These are phyloP conservation scores for Mellilla xanthometata DNA, from an alignment of 2,888 invertebrate species.

Conservation along the genomic window DNA sequence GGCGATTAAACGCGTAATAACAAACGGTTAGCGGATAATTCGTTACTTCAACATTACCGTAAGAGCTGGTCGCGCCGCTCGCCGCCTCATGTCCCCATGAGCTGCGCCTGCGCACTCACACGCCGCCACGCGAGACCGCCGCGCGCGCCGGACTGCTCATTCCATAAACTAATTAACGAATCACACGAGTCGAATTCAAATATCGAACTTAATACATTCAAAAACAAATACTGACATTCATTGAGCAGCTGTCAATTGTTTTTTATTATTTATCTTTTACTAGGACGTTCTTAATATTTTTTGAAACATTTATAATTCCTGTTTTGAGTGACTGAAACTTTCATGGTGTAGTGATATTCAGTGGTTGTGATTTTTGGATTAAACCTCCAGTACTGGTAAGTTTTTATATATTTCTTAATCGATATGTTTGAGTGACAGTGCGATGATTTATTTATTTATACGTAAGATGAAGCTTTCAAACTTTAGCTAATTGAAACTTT, in stretches of 20 bases:
- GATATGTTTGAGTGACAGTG: too few relatives aligned
- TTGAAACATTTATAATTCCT: constrained; percentile 5
- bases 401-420: too few relatives aligned
- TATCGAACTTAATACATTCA: neutral
- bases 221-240: neutral
- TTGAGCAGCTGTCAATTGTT: neutral
- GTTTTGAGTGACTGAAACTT: constrained; percentile 12
- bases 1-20: constrained; percentile 4
- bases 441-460: too few relatives aligned
- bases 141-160: constrained; percentile 54
- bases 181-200: constrained; percentile 29
- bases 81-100: too few relatives aligned
- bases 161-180: constrained; percentile 39
- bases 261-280: constrained; percentile 3
- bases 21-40: constrained; percentile 9
- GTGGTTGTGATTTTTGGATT: constrained; percentile 32
- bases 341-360: constrained; percentile 25
- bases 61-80: too few relatives aligned
- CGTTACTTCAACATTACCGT: constrained; percentile 35
- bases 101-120: constrained; percentile 59
- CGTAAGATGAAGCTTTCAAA: too few relatives aligned
- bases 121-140: constrained; percentile 49
- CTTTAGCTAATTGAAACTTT: too few relatives aligned
- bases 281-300: neutral
- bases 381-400: constrained; percentile 13